Base-by-base conservation (phyloP, 1,140 invertebrate species). In the Lucilia cuprina region DNA sequence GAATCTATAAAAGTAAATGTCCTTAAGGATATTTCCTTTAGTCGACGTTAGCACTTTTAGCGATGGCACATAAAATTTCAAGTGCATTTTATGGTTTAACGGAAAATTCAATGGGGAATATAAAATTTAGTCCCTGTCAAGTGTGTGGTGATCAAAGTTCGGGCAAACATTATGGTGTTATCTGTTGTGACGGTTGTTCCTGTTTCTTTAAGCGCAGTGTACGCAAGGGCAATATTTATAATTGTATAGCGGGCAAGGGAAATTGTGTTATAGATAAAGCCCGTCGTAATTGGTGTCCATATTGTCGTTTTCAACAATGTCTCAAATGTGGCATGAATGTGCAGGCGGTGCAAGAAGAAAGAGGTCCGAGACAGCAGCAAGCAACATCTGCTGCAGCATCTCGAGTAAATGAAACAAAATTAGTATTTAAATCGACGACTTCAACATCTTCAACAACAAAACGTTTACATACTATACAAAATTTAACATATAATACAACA, bases 141-240 rank as follows among this genome's bases (percentile, higher is more conserved):
- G 96, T 97, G 70, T 97, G 96, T 87, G 96, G 96, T 2, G 96
- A 97, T 91, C 94, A 95, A 88, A 96, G 95, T 17, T 97, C 95
- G 86, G 96, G 96, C 0, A 96, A 96, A 89, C 96, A 98, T 90
- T 97, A 98, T 87, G 96, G 96, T 0, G 95, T 96, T 10, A 95
- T 94, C 89, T 96, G 96, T 88, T 97, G 96, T 88, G 97, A 98
- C 87, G 96, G 96, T 8, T 97, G 96, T 90, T 96, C 95, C 60
- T 97, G 96, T 87, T 97, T 98, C 89, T 97, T 98, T 91, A 97
- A 97, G 90, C 92, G 95, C 86, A 96, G 95, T 83, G 93, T 97
- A 17, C 91, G 96, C 74, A 93, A 94, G 84, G 93, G 93, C 12
- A 80, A 80, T 13, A 49, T 80, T 21, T 97, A 97, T 87, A 93